phyloP scores from a whole-genome alignment of 2,113 vertebrate genomes.

The Mastomys coucha region DNA sequence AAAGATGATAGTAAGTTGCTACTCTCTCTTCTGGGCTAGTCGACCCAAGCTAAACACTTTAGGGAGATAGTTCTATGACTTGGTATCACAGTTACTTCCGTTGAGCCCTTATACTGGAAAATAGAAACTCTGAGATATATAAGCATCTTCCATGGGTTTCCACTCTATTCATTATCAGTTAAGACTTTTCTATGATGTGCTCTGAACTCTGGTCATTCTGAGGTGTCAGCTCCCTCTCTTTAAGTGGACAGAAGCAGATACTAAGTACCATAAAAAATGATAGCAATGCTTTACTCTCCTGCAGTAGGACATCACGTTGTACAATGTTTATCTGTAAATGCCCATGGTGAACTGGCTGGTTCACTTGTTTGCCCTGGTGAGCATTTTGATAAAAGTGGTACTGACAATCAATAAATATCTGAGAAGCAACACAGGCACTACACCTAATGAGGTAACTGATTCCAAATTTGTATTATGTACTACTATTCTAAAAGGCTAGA shows the following conservation, averaged over 20 bases:
- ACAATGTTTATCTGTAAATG: conserved; percentile 12
- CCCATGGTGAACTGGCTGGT: not conserved
- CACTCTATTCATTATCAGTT: not conserved
- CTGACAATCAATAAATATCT: conserved; percentile 65
- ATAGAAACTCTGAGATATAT: not conserved
- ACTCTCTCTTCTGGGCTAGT: conserved; percentile 63
- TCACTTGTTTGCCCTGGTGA: not conserved
- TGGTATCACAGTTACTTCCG: conserved; percentile 4
- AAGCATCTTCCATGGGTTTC: not conserved
- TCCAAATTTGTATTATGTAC: conserved; percentile 42
- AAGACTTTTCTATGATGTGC: not conserved
- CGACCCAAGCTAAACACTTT: conserved; percentile 67
- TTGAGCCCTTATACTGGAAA: too few species aligned
- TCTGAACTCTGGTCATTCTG: not conserved
- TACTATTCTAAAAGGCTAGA: conserved; percentile 59
- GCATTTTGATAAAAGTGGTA: conserved; percentile 57
- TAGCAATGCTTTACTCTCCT: conserved; percentile 18
- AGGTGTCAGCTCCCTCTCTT: not conserved
- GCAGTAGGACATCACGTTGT: not conserved
- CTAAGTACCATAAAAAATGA: conserved; percentile 29
- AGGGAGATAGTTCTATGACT: conserved; percentile 59
- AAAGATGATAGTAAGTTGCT: conserved; percentile 59
- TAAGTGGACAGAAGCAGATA: not conserved
- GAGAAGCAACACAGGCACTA: conserved; percentile 64
- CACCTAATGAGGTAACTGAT: conserved; percentile 41